Percentiles rank a stretch among this genome's conserved stretches.
These are phyloP conservation scores for Apis dorsata DNA, from an alignment of 1,140 invertebrate species.

Conservation along the genomic window DNA sequence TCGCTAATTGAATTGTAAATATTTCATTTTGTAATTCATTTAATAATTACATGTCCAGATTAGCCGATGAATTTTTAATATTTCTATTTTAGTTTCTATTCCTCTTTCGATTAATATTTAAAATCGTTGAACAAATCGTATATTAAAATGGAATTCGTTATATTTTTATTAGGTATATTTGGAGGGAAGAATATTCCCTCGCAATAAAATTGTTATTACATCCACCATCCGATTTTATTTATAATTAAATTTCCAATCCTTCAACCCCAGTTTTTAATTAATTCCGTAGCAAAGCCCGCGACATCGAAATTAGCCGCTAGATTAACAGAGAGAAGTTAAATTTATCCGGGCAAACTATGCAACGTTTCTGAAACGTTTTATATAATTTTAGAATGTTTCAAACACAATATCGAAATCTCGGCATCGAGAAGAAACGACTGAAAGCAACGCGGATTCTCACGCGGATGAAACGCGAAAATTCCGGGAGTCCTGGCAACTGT, in stretches of 20 bases:
- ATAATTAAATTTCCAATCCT: background rate
- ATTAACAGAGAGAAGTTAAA: background rate
- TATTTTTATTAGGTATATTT: too few species aligned
- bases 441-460: background rate
- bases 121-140: background rate
- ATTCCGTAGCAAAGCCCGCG: background rate
- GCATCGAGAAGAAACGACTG: background rate
- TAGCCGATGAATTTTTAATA: background rate
- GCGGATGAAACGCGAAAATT: slow-evolving; percentile 8
- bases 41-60: background rate
- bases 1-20: background rate
- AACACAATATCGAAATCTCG: background rate
- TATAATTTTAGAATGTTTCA: background rate
- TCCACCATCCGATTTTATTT: background rate
- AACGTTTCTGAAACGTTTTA: background rate
- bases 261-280: background rate
- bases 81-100: background rate
- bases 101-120: background rate
- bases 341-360: background rate
- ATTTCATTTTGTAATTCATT: background rate
- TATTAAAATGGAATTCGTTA: background rate
- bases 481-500: background rate
- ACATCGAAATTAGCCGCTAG: background rate
- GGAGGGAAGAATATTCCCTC: background rate
- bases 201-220: background rate